Evolutionary conservation across 2,797 vertebrate genomes (phyloP).

Genomic region (Tangara arthus): DNA sequence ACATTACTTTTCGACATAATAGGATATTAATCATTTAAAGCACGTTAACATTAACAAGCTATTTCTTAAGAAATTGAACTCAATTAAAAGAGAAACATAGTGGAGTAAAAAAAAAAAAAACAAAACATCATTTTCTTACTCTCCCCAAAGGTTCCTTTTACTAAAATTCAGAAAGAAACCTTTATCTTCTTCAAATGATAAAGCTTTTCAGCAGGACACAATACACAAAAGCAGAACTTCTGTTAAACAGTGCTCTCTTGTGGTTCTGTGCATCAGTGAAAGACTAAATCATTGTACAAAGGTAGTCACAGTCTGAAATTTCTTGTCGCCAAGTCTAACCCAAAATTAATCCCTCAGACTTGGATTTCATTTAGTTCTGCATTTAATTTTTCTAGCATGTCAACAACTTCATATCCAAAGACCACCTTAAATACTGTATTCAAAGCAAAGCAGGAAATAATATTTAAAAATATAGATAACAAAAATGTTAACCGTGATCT

Average conservation of each 20-base stretch:
- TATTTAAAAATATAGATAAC: neutral
- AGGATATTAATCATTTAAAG: neutral
- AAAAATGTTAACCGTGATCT: neutral
- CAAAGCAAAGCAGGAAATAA: neutral
- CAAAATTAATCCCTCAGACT: neutral
- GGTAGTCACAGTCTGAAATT: neutral
- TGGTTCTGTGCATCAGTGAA: slow-evolving; percentile 57
- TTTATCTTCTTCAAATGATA: slow-evolving; percentile 33
- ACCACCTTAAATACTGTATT: neutral
- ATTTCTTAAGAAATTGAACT: neutral
- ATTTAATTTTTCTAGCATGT: neutral
- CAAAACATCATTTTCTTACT: accelerated
- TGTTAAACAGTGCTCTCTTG: slow-evolving; percentile 79
- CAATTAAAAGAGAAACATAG: neutral
- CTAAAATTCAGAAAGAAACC: slow-evolving; percentile 28
- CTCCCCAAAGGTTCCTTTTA: neutral
- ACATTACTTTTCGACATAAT: neutral
- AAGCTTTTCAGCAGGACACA: slow-evolving; percentile 36
- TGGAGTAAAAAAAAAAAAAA: neutral
- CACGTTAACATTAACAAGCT: neutral
- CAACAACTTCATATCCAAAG: neutral
- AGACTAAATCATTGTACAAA: slow-evolving; percentile 25
- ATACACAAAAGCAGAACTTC: slow-evolving; percentile 52
- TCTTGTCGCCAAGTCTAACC: neutral
- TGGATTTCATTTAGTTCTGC: neutral